Base-by-base conservation (phyloP, 2,113 vertebrate genomes). In the Pitta sordida region DNA sequence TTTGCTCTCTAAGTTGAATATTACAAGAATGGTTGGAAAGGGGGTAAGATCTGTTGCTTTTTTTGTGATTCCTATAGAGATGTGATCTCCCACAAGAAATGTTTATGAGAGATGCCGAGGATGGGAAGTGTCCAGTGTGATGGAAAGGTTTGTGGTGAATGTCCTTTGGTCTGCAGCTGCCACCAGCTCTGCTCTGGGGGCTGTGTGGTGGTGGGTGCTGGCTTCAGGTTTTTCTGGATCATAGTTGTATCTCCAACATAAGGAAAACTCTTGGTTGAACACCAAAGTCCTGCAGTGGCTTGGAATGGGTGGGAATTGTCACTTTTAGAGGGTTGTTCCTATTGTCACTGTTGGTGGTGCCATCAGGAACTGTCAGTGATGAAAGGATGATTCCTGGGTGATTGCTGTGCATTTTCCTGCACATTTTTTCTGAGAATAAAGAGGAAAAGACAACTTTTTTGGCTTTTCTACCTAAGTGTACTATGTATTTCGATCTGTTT, bases 121-220 rank as follows among this genome's bases (percentile, higher is more conserved):
- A 36, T 60, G n/a, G n/a, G 30, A 53, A 46, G 7, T 26, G 14
- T 15, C 0, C 19, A 53, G 1, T 17, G 49, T 0, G 2, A 1
- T 23, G 13, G 9, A 59, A 76, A 69, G 41, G 16, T 63, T 86
- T 76, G 30, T 44, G 34, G 20, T 65, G 39, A 18, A 34, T 86
- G 23, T 64, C 39, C 34, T 51, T 44, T 63, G 52, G 16, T 18
- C 32, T 70, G 63, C 48, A 80, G 78, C 16, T 88, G 64, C 68
- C 37, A 39, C 26, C 16, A 56, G 27, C 34, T 78, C 41, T 52
- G 29, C 49, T 63, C 43, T 0, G n/a, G 59, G 34, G 19, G 30
- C 41, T 62, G 27, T 30, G n/a, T 65, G 39, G 24, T 63, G 41
- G 30, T 36, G 32, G 11, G 59, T 83, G 44, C 15, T 70, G 75